A percentile compares a stretch with the other conserved stretches of the same genome.
Evolutionary conservation across 2,113 vertebrate genomes (phyloP).

Genomic region (human (Homo sapiens)): GRCh38 chr3:174486501-174487000

Average conservation of each 20-base stretch:
- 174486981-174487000: background rate
- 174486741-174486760: background rate
- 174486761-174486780: background rate
- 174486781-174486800: background rate
- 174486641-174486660: background rate
- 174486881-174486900: background rate
- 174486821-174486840: background rate
- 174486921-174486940: background rate
- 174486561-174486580: background rate
- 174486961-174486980: background rate
- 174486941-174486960: background rate
- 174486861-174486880: background rate
- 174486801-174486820: background rate
- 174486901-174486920: background rate
- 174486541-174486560: background rate
- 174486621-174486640: background rate
- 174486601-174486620: background rate
- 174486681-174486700: background rate
- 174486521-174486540: background rate
- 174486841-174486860: constrained; percentile 1
- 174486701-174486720: background rate
- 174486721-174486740: background rate
- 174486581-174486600: background rate
- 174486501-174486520: background rate
- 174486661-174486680: background rate